Evolutionary conservation across 2,113 vertebrate species (phyloP), one percentile per base, ranked within the genome.

Genomic region (Mustela lutreola): DNA sequence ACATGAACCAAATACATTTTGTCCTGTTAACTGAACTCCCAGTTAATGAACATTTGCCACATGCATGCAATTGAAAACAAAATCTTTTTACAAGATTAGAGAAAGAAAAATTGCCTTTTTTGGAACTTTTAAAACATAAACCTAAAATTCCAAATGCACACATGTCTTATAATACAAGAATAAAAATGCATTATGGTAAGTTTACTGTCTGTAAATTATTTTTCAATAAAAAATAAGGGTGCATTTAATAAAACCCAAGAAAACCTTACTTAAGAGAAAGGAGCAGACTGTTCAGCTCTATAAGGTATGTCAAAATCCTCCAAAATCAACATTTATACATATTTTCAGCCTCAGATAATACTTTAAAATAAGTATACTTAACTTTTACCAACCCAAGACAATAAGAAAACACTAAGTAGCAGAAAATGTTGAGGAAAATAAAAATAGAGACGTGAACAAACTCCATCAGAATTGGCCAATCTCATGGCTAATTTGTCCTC

Each of bases 121-220:
- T 22, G 7, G 91, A 87, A 93, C 91, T 19, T 48, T 93, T 89
- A 73, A 91, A 96, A 95, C n/a, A 79, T 62, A 94, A 93, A 83
- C 63, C 50, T 92, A 91, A 91, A 95, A 84, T 24, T 89, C 48
- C 33, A 93, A 18, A 75, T 70, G 18, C 5, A 67, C 10, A n/a
- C 3, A 70, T 1, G 7, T 60, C 36, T 95, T 21, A 73, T 65
- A 71, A 96, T 53, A 84, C 10, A 82, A 16, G 45, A 86, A 60
- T 89, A 93, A 75, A 12, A 81, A 53, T 50, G 42, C 11, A 42
- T 36, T 24, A 36, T 15, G 16, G 31, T 78, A 36, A 73, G 86
- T 75, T 95, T 63, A 80, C 24, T 71, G 1, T 39, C 45, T n/a
- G 14, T 79, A 85, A 86, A 94, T 83, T 89, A 56, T 39, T 89